Conservation (phyloP, 2,888 invertebrate genomes). For the Cylloceria caligata region DNA sequence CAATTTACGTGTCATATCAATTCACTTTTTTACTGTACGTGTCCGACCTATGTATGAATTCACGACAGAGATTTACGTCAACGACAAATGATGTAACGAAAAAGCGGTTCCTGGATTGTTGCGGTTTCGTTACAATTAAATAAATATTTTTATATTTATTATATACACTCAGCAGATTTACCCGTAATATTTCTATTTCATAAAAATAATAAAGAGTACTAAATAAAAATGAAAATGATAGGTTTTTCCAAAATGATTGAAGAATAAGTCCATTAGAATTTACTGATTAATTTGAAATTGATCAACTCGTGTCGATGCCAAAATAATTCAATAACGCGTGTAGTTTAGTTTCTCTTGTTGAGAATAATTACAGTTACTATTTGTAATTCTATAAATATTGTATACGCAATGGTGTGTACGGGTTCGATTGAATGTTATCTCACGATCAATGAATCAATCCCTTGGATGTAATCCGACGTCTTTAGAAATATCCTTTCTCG, state of each 20-base stretch:
- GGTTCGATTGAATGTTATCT: not conserved
- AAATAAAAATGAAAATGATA: too few relatives aligned
- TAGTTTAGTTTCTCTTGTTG: too few relatives aligned
- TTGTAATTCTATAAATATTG: too few relatives aligned
- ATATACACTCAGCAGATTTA: not conserved
- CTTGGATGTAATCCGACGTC: not conserved
- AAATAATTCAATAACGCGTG: too few relatives aligned
- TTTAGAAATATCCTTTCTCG: slow-evolving; percentile 2
- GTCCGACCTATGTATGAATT: not conserved
- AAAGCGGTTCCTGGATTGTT: not conserved
- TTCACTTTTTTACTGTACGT: not conserved
- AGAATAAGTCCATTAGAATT: too few relatives aligned
- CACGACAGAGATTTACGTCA: not conserved
- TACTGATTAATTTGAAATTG: too few relatives aligned
- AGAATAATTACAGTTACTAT: too few relatives aligned
- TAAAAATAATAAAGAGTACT: too few relatives aligned
- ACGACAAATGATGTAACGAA: not conserved
- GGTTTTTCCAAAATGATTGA: too few relatives aligned
- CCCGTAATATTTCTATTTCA: too few relatives aligned
- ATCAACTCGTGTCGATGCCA: too few relatives aligned
- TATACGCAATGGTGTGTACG: too few relatives aligned
- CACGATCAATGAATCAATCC: not conserved
- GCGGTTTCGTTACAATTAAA: not conserved
- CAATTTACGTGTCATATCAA: slow-evolving; percentile 25
- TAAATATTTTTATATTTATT: not conserved